Conservation (phyloP, 2,797 vertebrate species). For the Microctenopoma steveboyesi region DNA sequence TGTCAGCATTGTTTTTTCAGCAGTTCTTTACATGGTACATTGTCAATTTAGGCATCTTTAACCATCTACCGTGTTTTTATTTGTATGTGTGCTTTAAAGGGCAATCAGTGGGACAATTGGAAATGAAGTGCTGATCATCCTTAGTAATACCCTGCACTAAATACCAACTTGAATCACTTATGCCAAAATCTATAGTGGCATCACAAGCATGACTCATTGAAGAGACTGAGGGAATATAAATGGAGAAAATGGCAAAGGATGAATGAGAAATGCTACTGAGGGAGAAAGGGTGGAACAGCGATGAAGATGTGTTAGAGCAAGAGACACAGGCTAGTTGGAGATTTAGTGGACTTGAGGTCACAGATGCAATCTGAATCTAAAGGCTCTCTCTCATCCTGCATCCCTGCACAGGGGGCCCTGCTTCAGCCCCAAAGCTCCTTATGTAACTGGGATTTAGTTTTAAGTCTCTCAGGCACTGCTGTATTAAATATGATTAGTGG, state of each 20-base stretch:
- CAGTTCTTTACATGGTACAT: too few species aligned
- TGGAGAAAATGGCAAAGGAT: conserved; percentile 8
- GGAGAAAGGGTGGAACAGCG: conserved; percentile 18
- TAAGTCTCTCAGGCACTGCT: conserved; percentile 76
- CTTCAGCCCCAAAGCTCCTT: conserved; percentile 79
- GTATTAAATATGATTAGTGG: conserved; percentile 85
- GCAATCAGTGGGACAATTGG: conserved; percentile 5
- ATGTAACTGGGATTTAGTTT: conserved; percentile 81
- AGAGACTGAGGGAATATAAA: conserved; percentile 4
- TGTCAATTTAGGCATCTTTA: too few species aligned
- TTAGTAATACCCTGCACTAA: neutral
- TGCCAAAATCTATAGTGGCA: conserved; percentile 4
- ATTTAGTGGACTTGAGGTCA: conserved; percentile 69
- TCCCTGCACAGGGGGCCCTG: conserved; percentile 57
- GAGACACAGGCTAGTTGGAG: conserved; percentile 63
- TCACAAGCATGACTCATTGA: neutral
- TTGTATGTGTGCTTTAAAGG: conserved; percentile 9
- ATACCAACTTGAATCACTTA: neutral
- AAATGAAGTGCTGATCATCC: neutral
- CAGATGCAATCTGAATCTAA: conserved; percentile 77
- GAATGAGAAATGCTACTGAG: conserved; percentile 20
- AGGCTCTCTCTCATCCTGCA: conserved; percentile 68
- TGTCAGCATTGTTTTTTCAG: conserved; percentile 25
- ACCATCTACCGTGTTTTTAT: neutral
- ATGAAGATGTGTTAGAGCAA: conserved; percentile 46